Percentiles rank a stretch among this genome's conserved stretches.
These are phyloP conservation scores for Nysson spinosus DNA, from an alignment of 2,888 invertebrate species.

Conservation along the genomic window DNA sequence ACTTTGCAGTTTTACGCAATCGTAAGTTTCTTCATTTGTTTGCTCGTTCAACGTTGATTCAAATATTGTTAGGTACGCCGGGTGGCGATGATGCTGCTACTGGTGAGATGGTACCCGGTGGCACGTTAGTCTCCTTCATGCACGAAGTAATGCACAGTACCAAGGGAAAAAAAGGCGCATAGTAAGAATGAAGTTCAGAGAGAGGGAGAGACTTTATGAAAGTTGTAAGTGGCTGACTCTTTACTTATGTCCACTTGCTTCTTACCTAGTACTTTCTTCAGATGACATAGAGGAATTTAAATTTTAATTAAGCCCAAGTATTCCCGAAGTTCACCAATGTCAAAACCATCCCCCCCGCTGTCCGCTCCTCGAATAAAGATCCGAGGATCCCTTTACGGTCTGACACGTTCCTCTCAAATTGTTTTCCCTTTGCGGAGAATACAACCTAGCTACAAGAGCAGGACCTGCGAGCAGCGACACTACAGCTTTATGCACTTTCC, in stretches of 20 bases:
- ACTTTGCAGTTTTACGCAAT: constrained; percentile 66
- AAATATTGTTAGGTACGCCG: constrained; percentile 53
- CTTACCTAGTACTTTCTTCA: not conserved
- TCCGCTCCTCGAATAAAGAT: constrained; percentile 9
- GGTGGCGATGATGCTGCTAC: too few relatives aligned
- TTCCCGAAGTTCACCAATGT: not conserved
- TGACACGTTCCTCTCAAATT: constrained; percentile 22
- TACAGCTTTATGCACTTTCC: constrained; percentile 74
- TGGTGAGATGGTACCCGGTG: constrained; percentile 9
- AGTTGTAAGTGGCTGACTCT: constrained; percentile 8
- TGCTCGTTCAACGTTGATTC: constrained; percentile 51
- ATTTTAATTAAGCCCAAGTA: constrained; percentile 24
- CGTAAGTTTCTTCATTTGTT: constrained; percentile 64
- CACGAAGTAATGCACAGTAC: constrained; percentile 22
- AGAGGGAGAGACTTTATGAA: constrained; percentile 34
- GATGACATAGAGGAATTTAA: not conserved
- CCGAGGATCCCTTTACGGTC: constrained; percentile 7
- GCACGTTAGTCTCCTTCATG: constrained; percentile 3
- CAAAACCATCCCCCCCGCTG: not conserved
- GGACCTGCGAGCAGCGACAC: constrained; percentile 59
- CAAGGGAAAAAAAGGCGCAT: not conserved
- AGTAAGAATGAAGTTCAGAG: constrained; percentile 7
- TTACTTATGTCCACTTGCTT: constrained; percentile 6
- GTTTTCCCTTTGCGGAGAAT: constrained; percentile 24
- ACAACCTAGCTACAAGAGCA: constrained; percentile 33